These are phyloP conservation scores for Julus scanicus DNA, from an alignment of 2,888 invertebrate genomes.

Conservation along the genomic window DNA sequence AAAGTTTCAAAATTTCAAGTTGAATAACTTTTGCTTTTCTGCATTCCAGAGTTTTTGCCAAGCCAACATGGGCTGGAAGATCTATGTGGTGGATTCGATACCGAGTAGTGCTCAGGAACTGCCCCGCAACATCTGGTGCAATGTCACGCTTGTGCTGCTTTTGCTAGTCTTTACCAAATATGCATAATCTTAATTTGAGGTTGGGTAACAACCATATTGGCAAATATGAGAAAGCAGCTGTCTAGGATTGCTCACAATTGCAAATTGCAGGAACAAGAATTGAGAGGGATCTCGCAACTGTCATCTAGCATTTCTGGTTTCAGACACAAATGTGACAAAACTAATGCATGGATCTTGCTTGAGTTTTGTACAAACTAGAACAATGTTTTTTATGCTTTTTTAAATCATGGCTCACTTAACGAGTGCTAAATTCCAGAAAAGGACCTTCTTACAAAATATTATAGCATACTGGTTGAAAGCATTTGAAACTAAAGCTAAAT, in stretches of 20 bases:
- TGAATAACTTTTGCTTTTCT: conserved; percentile 6
- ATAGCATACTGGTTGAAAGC: too few species aligned
- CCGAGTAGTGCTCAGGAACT: conserved; percentile 36
- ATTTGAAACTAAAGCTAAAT: too few species aligned
- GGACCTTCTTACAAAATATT: too few species aligned
- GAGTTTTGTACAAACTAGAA: too few species aligned
- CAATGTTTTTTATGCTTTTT: too few species aligned
- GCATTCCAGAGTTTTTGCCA: conserved; percentile 84
- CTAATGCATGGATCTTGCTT: too few species aligned
- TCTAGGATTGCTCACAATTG: not conserved
- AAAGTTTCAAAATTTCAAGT: not conserved
- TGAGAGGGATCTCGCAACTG: too few species aligned
- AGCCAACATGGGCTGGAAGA: conserved; percentile 94
- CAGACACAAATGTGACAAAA: too few species aligned
- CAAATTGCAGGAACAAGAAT: not conserved
- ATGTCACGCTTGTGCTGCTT: not conserved
- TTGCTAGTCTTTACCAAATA: conserved; percentile 34
- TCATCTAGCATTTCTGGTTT: too few species aligned
- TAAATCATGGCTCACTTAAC: too few species aligned
- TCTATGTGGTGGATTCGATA: conserved; percentile 80
- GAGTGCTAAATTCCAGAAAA: too few species aligned
- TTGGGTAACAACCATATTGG: not conserved
- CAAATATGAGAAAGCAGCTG: not conserved
- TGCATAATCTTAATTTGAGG: not conserved
- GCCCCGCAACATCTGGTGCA: not conserved